phyloP scores from a whole-genome alignment of 1,140 invertebrate species.

The Lethrus apterus region DNA sequence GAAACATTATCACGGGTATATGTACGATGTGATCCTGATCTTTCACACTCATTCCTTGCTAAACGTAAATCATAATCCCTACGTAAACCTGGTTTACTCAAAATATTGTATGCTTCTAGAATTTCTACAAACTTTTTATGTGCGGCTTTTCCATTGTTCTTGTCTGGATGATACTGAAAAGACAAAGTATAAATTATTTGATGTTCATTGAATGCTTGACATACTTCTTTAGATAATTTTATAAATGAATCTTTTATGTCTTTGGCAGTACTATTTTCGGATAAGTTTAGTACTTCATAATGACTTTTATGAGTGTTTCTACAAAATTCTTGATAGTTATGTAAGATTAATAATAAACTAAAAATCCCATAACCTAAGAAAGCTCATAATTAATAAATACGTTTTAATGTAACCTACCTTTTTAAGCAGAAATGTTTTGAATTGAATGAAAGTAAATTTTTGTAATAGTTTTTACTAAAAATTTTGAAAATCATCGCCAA shows the following conservation, averaged over 20 bases:
- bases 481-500: constrained; percentile 10
- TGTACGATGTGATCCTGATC: neutral
- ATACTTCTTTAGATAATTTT: constrained; percentile 43
- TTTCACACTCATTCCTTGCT: neutral
- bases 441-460: neutral
- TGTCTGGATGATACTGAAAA: constrained; percentile 48
- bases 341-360: neutral
- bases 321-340: too few relatives aligned
- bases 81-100: constrained; percentile 43
- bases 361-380: constrained; percentile 10
- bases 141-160: constrained; percentile 38
- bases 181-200: constrained; percentile 14
- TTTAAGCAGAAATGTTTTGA: constrained; percentile 6
- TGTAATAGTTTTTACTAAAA: neutral
- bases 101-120: constrained; percentile 48
- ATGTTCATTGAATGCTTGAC: constrained; percentile 10
- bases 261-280: constrained; percentile 36
- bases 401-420: constrained; percentile 1
- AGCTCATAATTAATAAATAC: constrained; percentile 7
- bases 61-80: constrained; percentile 43
- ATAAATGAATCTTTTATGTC: constrained; percentile 43
- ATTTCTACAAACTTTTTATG: constrained; percentile 47
- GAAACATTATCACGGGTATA: constrained; percentile 1
- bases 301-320: constrained; percentile 23
- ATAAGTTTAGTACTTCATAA: constrained; percentile 42